Evolutionary conservation across 2,888 invertebrate genomes (phyloP).

Genomic region (Drosophila kokeensis): DNA sequence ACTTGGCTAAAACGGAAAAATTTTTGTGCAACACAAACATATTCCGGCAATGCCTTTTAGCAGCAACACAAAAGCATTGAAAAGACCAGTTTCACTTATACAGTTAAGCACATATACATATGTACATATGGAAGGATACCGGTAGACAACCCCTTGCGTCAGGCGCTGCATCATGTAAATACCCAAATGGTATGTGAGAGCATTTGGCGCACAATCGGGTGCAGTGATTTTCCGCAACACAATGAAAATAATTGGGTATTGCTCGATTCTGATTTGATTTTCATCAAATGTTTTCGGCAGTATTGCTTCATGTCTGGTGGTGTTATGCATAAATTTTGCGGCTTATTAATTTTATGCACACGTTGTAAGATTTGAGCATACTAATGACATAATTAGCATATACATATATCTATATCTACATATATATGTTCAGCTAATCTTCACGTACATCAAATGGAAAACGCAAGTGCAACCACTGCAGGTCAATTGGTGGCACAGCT

Average conservation of each 20-base stretch:
- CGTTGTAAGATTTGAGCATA: conserved; percentile 73
- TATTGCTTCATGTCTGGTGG: neutral
- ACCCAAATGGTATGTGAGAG: neutral
- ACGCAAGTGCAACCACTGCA: conserved; percentile 20
- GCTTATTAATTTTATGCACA: conserved; percentile 62
- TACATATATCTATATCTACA: conserved; percentile 1
- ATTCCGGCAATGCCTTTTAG: conserved; percentile 70
- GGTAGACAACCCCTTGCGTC: conserved; percentile 42
- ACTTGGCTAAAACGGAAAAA: conserved; percentile 58
- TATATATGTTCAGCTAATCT: conserved; percentile 53
- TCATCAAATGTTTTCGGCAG: conserved; percentile 20
- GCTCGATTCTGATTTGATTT: conserved; percentile 35
- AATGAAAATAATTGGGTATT: conserved; percentile 46
- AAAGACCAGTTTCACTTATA: conserved; percentile 1
- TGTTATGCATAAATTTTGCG: conserved; percentile 57
- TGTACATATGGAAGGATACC: neutral
- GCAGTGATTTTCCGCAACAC: conserved; percentile 38
- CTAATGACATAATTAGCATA: conserved; percentile 55
- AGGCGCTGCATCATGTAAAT: conserved; percentile 20
- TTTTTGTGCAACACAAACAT: conserved; percentile 52
- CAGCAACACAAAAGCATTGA: conserved; percentile 41
- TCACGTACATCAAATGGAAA: conserved; percentile 64
- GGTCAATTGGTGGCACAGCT: conserved; percentile 50
- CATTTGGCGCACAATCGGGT: conserved; percentile 17
- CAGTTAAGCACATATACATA: conserved; percentile 2